These are phyloP conservation scores for Neopelma chrysocephalum DNA, from an alignment of 2,797 vertebrate species.

Conservation along the genomic window DNA sequence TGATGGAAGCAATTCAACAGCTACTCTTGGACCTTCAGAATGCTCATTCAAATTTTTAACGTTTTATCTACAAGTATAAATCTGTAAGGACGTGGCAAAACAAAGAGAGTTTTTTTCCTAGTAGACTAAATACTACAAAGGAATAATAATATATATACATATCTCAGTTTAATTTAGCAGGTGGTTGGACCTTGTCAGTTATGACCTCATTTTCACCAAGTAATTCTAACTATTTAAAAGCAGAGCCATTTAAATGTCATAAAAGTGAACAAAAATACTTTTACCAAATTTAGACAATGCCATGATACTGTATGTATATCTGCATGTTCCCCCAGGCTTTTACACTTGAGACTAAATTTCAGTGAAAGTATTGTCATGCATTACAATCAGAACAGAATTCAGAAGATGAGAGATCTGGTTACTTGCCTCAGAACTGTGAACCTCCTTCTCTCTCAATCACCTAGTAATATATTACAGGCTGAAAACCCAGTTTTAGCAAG, in stretches of 20 bases:
- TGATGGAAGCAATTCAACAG: background rate
- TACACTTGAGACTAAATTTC: background rate
- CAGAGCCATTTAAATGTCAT: background rate
- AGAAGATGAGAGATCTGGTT: background rate
- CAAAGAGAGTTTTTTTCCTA: background rate
- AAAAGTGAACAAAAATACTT: background rate
- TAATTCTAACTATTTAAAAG: background rate
- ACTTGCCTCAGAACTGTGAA: background rate
- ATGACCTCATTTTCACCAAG: background rate
- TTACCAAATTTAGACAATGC: background rate
- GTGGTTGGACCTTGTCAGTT: background rate
- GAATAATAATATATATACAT: background rate
- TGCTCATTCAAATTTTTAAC: background rate
- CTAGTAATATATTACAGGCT: slow-evolving; percentile 26
- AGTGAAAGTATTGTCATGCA: background rate
- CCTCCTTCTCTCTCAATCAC: slow-evolving; percentile 11
- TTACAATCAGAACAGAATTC: background rate
- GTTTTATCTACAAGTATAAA: background rate
- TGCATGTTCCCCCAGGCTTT: background rate
- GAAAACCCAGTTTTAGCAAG: slow-evolving; percentile 30
- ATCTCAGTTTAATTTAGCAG: background rate
- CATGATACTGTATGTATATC: background rate
- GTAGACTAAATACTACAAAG: background rate
- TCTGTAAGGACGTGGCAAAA: background rate
- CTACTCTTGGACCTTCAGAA: background rate